A percentile compares a stretch with the other conserved stretches of the same genome.
Evolutionary conservation across 2,888 invertebrate species (phyloP).

Genomic region (Amblyteles armatorius): DNA sequence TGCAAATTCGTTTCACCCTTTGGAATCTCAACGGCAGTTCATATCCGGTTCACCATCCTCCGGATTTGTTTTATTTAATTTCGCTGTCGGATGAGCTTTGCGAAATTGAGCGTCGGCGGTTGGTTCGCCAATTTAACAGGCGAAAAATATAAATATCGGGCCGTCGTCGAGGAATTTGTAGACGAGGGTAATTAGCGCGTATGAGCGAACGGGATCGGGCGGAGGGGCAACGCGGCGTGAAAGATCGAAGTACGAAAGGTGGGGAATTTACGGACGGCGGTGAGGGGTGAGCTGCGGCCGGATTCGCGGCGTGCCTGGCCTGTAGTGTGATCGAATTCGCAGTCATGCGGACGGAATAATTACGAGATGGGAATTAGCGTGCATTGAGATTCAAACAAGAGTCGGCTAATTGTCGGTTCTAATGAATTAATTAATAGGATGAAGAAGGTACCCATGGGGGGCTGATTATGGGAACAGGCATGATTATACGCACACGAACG

Average conservation of each 20-base stretch:
- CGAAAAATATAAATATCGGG: conserved; percentile 20
- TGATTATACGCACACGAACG: conserved; percentile 45
- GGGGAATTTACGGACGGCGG: background rate
- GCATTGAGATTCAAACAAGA: conserved; percentile 74
- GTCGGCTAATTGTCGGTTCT: conserved; percentile 75
- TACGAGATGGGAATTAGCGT: conserved; percentile 74
- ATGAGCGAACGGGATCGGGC: background rate
- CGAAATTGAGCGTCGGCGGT: background rate
- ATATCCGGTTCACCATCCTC: background rate
- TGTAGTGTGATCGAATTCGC: conserved; percentile 67
- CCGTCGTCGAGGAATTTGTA: conserved; percentile 8
- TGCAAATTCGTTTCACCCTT: background rate
- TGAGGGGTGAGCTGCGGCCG: conserved; percentile 4
- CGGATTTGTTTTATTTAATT: background rate
- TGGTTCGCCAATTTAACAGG: conserved; percentile 8
- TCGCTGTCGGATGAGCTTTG: background rate
- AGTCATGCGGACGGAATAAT: conserved; percentile 76
- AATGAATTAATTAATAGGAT: conserved; percentile 78
- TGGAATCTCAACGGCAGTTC: background rate
- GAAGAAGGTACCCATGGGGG: conserved; percentile 33
- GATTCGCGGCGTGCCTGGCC: conserved; percentile 45
- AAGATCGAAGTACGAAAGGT: conserved; percentile 22
- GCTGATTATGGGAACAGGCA: conserved; percentile 31
- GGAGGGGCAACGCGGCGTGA: conserved; percentile 8
- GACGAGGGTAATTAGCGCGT: conserved; percentile 18